A percentile compares a stretch with the other conserved stretches of the same genome.
phyloP scores from a whole-genome alignment of 2,797 vertebrate species.

The Botia kubotai region DNA sequence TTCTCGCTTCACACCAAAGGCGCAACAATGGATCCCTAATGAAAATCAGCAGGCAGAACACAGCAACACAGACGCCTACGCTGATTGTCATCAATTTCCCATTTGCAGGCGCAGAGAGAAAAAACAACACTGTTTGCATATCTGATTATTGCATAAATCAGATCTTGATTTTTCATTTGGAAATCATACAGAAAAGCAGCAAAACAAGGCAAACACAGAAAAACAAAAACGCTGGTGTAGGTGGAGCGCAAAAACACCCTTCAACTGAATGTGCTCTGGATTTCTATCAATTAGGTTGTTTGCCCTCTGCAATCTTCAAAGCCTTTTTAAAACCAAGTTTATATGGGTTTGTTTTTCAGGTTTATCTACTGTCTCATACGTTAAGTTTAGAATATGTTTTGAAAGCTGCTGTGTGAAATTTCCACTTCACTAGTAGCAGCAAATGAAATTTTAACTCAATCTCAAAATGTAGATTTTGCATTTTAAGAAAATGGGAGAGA shows the following conservation, averaged over 20 bases:
- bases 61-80: slow-evolving; percentile 41
- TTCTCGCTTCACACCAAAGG: slow-evolving; percentile 15
- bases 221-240: slow-evolving; percentile 6
- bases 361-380: not conserved
- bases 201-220: slow-evolving; percentile 35
- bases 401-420: not conserved
- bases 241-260: slow-evolving; percentile 5
- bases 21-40: slow-evolving; percentile 57
- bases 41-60: slow-evolving; percentile 55
- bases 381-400: not conserved
- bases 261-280: slow-evolving; percentile 5
- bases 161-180: slow-evolving; percentile 52
- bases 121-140: slow-evolving; percentile 56
- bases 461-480: too few species aligned
- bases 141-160: slow-evolving; percentile 63
- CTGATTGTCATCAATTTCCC: slow-evolving; percentile 62
- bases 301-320: slow-evolving; percentile 15
- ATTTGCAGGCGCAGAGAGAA: slow-evolving; percentile 57
- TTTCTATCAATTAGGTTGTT: slow-evolving; percentile 37
- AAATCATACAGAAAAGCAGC: slow-evolving; percentile 49
- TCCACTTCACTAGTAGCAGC: not conserved
- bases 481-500: too few species aligned
- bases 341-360: not conserved
- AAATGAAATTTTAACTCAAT: not conserved
- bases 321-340: slow-evolving; percentile 3